A percentile compares a stretch with the other conserved stretches of the same genome.
phyloP scores from a whole-genome alignment of 1,140 invertebrate genomes.

The Lamellibrachia luymesi region DNA sequence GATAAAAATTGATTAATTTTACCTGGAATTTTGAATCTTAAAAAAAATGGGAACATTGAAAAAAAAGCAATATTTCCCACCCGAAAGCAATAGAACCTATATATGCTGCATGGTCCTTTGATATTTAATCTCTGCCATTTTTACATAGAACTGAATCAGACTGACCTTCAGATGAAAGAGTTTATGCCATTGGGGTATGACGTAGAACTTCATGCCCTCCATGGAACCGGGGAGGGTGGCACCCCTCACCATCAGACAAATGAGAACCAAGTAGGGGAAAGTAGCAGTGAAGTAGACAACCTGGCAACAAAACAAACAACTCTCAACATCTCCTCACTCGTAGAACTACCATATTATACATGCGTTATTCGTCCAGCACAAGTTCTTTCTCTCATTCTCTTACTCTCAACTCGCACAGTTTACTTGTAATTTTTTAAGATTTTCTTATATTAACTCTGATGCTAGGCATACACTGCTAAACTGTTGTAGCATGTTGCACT shows the following conservation, averaged over 20 bases:
- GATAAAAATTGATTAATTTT: not conserved
- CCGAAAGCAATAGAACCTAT: no score
- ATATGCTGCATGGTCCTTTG: no score
- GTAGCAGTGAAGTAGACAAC: constrained; percentile 81
- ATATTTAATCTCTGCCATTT: no score
- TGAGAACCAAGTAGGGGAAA: constrained; percentile 68
- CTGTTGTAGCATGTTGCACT: no score
- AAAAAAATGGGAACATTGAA: no score
- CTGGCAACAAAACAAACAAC: constrained; percentile 7
- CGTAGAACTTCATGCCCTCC: constrained; percentile 37
- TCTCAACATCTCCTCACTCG: not conserved
- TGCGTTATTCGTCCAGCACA: not conserved
- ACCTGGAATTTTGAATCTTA: not conserved
- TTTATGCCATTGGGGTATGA: constrained; percentile 22
- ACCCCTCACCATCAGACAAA: constrained; percentile 48
- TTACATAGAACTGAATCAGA: not conserved
- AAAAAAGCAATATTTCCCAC: no score
- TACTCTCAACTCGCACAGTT: no score
- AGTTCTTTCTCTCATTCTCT: not conserved
- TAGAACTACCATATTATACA: not conserved
- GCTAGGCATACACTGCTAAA: no score
- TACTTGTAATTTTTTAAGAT: no score
- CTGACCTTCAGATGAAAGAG: constrained; percentile 6
- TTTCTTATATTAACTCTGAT: no score
- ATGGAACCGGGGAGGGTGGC: constrained; percentile 49